A percentile compares a stretch with the other conserved stretches of the same genome.
These are phyloP conservation scores for Scalopus aquaticus DNA, from an alignment of 2,113 vertebrate species.

Conservation along the genomic window DNA sequence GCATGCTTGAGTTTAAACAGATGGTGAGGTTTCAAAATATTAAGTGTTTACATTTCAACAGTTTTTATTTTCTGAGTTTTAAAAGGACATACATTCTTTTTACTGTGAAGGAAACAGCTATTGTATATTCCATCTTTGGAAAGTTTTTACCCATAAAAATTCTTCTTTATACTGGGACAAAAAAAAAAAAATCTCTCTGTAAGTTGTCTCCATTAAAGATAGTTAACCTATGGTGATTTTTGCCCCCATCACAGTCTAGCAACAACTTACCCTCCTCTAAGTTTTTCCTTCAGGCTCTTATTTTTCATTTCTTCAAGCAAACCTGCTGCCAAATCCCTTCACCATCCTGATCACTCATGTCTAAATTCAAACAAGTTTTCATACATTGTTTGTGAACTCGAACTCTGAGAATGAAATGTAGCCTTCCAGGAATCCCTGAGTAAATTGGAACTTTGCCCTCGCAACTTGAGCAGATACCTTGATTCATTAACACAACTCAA, in stretches of 20 bases:
- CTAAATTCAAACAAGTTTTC: not conserved
- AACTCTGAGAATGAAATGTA: not conserved
- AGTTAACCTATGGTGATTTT: not conserved
- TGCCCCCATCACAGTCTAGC: not conserved
- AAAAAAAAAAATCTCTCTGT: not conserved
- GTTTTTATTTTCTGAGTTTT: constrained; percentile 53
- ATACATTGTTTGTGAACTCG: not conserved
- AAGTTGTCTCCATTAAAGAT: not conserved
- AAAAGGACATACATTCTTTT: constrained; percentile 43
- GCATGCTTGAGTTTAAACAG: constrained; percentile 45
- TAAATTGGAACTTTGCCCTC: not conserved
- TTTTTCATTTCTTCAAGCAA: not conserved
- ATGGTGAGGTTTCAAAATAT: constrained; percentile 40
- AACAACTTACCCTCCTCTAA: not conserved
- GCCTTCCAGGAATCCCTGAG: not conserved
- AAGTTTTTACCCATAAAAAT: not conserved
- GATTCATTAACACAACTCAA: not conserved
- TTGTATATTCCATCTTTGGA: not conserved
- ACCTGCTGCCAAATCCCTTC: not conserved
- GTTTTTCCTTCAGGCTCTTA: not conserved
- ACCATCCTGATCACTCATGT: not conserved
- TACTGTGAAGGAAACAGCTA: not conserved
- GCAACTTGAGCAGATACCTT: not conserved
- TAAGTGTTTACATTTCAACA: constrained; percentile 40
- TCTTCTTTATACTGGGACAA: not conserved